Evolutionary conservation across 2,113 vertebrate genomes (phyloP).

Genomic region (Callocephalon fimbriatum): DNA sequence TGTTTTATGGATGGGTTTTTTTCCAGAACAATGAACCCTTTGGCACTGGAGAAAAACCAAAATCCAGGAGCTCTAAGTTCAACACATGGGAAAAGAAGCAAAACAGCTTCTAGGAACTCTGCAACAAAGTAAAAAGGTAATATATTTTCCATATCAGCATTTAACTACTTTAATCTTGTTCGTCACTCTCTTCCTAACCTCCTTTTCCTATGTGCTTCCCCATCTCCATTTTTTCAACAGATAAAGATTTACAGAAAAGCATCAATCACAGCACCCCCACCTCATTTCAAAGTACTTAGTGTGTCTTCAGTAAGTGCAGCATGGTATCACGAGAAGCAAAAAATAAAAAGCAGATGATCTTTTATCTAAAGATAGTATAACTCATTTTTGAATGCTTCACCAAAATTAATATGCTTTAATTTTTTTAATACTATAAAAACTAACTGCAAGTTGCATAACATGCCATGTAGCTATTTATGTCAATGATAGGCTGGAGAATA

Average conservation of each 20-base stretch:
- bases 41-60: background rate
- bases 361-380: background rate
- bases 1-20: background rate
- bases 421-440: background rate
- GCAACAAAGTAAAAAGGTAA: background rate
- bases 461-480: background rate
- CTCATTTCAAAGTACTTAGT: background rate
- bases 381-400: background rate
- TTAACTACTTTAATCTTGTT: background rate
- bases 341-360: background rate
- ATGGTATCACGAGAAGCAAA: background rate
- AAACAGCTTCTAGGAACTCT: background rate
- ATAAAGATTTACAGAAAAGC: background rate
- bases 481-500: background rate
- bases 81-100: accelerated
- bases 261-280: background rate
- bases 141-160: background rate
- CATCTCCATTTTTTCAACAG: background rate
- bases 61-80: background rate
- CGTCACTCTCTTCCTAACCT: background rate
- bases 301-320: background rate
- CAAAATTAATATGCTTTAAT: background rate
- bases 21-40: background rate
- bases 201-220: background rate
- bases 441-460: background rate